Percentiles rank a stretch among this genome's conserved stretches.
phyloP scores from a whole-genome alignment of 2,113 vertebrate genomes.

The Sarotherodon lohbergeri region DNA sequence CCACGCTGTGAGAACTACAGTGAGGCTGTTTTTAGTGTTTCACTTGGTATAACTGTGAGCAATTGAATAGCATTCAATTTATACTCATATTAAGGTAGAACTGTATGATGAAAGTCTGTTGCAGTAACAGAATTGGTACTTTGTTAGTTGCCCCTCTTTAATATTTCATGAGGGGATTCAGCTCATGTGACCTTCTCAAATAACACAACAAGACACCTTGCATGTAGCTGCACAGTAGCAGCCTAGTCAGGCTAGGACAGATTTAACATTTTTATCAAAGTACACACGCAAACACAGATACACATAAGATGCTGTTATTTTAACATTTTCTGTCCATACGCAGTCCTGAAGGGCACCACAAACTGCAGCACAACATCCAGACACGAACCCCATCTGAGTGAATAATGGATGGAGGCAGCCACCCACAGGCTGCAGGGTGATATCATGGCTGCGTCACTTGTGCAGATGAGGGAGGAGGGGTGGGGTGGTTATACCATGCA shows the following conservation, averaged over 20 bases:
- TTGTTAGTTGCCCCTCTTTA: background rate
- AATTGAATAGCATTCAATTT: background rate
- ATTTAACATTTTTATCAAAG: background rate
- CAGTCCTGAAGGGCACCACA: background rate
- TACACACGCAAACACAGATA: background rate
- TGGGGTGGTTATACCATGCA: constrained; percentile 1
- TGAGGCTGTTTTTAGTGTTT: background rate
- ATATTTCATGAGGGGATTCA: background rate
- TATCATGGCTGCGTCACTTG: constrained; percentile 58
- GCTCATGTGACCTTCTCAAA: background rate
- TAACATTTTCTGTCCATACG: background rate
- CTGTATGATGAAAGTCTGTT: background rate
- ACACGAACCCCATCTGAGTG: background rate
- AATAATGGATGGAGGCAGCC: constrained; percentile 51
- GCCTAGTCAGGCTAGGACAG: background rate
- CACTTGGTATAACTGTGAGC: background rate
- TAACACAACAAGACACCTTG: background rate
- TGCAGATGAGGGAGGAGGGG: background rate
- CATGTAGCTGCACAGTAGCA: background rate
- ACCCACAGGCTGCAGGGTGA: constrained; percentile 22
- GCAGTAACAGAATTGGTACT: background rate
- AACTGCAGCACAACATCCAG: background rate
- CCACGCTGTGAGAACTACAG: no score
- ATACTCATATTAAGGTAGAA: background rate
- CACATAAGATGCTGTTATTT: background rate